A percentile compares a stretch with the other conserved stretches of the same genome.
phyloP scores from a whole-genome alignment of 2,797 vertebrate genomes.

The Rousettus madagascariensis region DNA sequence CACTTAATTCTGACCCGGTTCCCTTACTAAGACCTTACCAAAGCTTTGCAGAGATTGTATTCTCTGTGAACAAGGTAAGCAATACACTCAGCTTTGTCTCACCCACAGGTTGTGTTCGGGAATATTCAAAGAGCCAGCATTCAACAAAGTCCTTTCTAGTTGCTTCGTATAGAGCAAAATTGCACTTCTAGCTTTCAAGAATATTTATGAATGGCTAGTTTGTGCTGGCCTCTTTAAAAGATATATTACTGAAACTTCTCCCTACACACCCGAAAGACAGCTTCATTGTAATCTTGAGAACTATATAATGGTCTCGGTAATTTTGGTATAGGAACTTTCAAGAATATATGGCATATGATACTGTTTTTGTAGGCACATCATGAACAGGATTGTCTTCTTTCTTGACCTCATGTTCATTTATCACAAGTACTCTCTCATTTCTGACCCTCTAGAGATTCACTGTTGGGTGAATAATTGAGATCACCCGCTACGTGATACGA shows the following conservation, averaged over 20 bases:
- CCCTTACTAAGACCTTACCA: not conserved
- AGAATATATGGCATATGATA: not conserved
- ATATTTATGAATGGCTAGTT: not conserved
- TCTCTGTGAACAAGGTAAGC: not conserved
- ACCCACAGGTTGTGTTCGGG: not conserved
- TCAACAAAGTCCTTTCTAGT: not conserved
- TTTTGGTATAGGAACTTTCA: not conserved
- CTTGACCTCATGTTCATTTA: not conserved
- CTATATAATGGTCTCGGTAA: not conserved
- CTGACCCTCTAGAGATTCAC: not conserved
- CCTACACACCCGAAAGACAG: not conserved
- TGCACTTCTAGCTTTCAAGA: not conserved
- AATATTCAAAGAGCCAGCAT: not conserved
- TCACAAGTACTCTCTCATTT: not conserved
- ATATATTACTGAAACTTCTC: not conserved
- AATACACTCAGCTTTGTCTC: not conserved
- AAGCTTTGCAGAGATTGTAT: not conserved
- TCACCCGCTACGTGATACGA: not conserved
- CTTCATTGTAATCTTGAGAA: not conserved
- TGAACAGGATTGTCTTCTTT: not conserved
- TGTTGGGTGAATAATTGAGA: not conserved
- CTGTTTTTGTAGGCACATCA: not conserved
- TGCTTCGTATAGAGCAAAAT: not conserved
- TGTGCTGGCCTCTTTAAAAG: slow-evolving; percentile 13
- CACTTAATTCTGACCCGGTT: not conserved